These are phyloP conservation scores for Dendrolimus pini DNA, from an alignment of 2,888 invertebrate genomes.

Conservation along the genomic window DNA sequence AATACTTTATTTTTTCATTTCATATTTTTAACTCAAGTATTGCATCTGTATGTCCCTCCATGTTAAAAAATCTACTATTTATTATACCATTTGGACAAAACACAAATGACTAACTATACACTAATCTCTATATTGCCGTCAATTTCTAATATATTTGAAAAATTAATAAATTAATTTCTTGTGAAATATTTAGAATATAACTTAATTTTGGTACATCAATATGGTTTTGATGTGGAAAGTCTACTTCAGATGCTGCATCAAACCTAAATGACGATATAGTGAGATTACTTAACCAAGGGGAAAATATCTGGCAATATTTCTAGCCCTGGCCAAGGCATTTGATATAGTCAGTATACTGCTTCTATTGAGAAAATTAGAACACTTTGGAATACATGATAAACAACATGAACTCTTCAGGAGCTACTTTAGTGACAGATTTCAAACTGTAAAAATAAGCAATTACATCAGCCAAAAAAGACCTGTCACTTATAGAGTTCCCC, in stretches of 20 bases:
- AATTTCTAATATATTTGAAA: no score
- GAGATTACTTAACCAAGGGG: conserved; percentile 5
- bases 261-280: conserved; percentile 5
- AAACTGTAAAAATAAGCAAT: not conserved
- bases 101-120: no score
- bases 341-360: conserved; percentile 11
- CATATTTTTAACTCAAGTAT: no score
- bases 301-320: conserved; percentile 11
- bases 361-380: conserved; percentile 6
- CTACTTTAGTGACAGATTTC: not conserved
- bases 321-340: conserved; percentile 11
- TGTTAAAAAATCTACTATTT: no score
- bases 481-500: no score
- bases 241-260: conserved; percentile 9
- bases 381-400: conserved; percentile 5
- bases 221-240: conserved; percentile 7
- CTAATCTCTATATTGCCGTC: no score
- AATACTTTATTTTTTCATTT: no score
- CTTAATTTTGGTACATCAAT: no score
- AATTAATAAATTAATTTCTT: no score
- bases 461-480: not conserved
- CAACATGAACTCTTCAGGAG: not conserved
- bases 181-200: no score
- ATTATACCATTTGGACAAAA: no score
- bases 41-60: no score